These are phyloP conservation scores for Trochalopteron elliotii DNA, from an alignment of 2,113 vertebrate genomes.

Conservation along the genomic window DNA sequence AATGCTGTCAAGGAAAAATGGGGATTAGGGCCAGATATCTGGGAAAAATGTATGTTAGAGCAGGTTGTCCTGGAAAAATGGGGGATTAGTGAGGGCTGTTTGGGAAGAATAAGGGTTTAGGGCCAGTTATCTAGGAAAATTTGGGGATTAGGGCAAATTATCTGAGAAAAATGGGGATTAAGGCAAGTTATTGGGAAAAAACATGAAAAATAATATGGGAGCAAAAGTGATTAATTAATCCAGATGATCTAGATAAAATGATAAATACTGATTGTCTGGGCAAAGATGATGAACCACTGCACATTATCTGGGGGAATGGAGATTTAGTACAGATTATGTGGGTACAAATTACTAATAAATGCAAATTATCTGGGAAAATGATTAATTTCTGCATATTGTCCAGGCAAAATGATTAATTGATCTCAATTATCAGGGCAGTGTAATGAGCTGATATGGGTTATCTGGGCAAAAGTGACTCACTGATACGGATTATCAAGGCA, in stretches of 20 bases:
- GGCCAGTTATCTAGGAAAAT: not conserved
- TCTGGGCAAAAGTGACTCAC: not conserved
- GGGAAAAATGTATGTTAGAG: not conserved
- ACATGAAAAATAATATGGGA: not conserved
- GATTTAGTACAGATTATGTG: not conserved
- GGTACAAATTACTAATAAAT: not conserved
- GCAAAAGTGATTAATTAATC: not conserved
- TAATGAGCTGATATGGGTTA: not conserved
- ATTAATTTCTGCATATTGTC: not conserved
- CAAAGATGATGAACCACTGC: not conserved
- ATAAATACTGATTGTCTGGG: not conserved
- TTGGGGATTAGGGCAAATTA: not conserved
- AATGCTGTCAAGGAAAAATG: fast-evolving
- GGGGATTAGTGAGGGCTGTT: not conserved
- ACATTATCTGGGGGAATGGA: not conserved
- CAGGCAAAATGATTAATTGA: not conserved
- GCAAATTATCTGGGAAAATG: not conserved
- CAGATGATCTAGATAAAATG: not conserved
- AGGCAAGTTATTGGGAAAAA: not conserved
- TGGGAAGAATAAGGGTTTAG: not conserved
- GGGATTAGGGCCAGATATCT: not conserved
- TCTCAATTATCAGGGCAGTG: not conserved
- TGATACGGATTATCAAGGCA: not conserved
- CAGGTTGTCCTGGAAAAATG: not conserved
- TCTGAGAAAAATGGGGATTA: not conserved